Evolutionary conservation across 2,113 vertebrate genomes (phyloP).

Genomic region (Cacatua alba): DNA sequence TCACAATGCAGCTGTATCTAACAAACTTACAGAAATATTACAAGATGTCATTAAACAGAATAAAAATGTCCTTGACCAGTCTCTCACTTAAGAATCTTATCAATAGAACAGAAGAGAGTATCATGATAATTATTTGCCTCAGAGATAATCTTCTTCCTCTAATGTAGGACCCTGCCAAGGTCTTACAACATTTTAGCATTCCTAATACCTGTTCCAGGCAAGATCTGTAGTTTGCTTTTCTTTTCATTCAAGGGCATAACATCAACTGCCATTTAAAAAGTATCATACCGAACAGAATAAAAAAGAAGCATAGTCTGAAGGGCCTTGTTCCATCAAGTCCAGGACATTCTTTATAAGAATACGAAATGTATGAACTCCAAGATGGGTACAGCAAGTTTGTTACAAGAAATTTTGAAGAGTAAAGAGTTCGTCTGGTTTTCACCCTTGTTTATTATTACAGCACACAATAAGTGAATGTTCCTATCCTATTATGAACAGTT

Average conservation of each 20-base stretch:
- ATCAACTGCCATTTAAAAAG: neutral
- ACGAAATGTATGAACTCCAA: neutral
- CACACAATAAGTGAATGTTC: neutral
- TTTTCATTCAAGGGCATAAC: neutral
- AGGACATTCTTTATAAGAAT: neutral
- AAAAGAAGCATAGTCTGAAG: neutral
- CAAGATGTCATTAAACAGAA: neutral
- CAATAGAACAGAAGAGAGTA: constrained; percentile 5
- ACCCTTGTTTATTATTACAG: neutral
- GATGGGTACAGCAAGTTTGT: neutral
- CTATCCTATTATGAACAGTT: neutral
- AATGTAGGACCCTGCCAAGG: neutral
- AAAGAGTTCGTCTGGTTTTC: neutral
- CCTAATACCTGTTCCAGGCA: neutral
- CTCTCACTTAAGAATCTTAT: neutral
- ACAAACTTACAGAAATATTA: neutral
- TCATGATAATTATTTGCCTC: neutral
- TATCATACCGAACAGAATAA: neutral
- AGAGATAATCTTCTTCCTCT: constrained; percentile 1
- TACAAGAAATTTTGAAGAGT: neutral
- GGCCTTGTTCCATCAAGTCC: neutral
- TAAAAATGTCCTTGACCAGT: neutral
- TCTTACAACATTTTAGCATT: constrained; percentile 6
- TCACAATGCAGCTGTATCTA: neutral
- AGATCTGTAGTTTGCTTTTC: neutral